Percentiles rank a stretch among this genome's conserved stretches.
phyloP scores from a whole-genome alignment of 30 jellyfish, hydroid and myxozoan genomes.

The Morbakka virulenta region DNA sequence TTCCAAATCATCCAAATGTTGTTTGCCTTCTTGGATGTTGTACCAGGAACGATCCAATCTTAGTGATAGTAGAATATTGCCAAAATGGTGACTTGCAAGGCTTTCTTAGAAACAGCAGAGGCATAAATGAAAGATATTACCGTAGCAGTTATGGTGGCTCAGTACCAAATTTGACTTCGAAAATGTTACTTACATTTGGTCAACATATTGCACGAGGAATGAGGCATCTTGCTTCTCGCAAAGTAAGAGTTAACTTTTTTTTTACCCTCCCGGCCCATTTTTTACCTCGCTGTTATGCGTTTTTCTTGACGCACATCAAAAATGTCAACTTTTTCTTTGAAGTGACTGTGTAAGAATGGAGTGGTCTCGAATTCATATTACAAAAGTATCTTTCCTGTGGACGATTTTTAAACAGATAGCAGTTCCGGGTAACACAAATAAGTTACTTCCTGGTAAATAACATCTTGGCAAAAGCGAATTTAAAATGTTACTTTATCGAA shows the following conservation, averaged over 20 bases:
- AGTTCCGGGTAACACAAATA: too few species aligned
- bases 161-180: conserved; percentile 74
- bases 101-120: conserved; percentile 87
- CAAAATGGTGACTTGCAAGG: conserved; percentile 97
- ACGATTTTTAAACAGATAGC: too few species aligned
- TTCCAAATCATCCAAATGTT: conserved; percentile 92
- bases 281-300: too few species aligned
- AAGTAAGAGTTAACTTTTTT: conserved; percentile 47
- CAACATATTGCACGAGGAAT: conserved; percentile 88
- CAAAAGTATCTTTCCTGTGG: too few species aligned
- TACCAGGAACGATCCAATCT: conserved; percentile 73
- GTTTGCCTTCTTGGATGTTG: conserved; percentile 94
- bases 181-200: conserved; percentile 83
- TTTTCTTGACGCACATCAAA: too few species aligned
- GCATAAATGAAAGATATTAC: conserved; percentile 81
- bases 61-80: conserved; percentile 93
- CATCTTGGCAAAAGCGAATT: too few species aligned
- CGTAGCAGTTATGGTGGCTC: conserved; percentile 57
- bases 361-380: too few species aligned
- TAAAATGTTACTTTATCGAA: too few species aligned
- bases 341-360: too few species aligned
- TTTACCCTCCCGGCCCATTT: not conserved
- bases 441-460: too few species aligned
- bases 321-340: not conserved
- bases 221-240: conserved; percentile 80